Evolutionary conservation across 2,888 invertebrate genomes (phyloP), one percentile per base, ranked within the genome.

Genomic region (Heteromyza rotundicornis): DNA sequence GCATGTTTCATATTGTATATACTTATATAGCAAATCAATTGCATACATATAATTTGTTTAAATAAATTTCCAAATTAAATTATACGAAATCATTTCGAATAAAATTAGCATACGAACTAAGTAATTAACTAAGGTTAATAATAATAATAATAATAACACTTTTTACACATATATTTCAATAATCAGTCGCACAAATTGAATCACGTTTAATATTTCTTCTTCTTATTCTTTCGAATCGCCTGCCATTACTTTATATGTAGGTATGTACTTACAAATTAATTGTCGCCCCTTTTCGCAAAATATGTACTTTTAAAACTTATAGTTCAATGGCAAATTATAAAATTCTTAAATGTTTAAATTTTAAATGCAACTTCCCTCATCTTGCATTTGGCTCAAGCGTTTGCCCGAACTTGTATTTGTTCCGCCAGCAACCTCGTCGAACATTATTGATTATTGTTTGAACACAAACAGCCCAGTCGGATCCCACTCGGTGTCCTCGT

Each of bases 401-500:
- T n/a, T n/a, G n/a, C n/a, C n/a, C n/a, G n/a, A n/a, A n/a, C n/a
- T n/a, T n/a, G n/a, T n/a, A 8, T 32, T 32, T 8, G 40, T 40
- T 40, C 19, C 20, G 14, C 7, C 47, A 19, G 2, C 2, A 14
- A 47, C 8, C 19, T 47, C 75, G 71, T 70, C 72, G 68, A 71
- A 74, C 66, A 74, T 71, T 71, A 70, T 74, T 73, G 70, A 78
- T 82, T 82, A 83, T 78, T 83, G 83, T 73, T 83, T 83, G 67
- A 83, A 83, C 71, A 82, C 80, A 69, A 83, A 83, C 59, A 83
- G 74, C 14, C 87, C 87, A 51, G 84, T 85, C 17, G 88, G 86
- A 80, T 90, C 90, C 89, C 89, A 90, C 77, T 90, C 90, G 19
- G 87, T 88, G 62, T 89, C 86, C 64, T 90, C 89, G 19, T 88